Evolutionary conservation across 2,797 vertebrate genomes (phyloP).

Genomic region (Natrix natrix): DNA sequence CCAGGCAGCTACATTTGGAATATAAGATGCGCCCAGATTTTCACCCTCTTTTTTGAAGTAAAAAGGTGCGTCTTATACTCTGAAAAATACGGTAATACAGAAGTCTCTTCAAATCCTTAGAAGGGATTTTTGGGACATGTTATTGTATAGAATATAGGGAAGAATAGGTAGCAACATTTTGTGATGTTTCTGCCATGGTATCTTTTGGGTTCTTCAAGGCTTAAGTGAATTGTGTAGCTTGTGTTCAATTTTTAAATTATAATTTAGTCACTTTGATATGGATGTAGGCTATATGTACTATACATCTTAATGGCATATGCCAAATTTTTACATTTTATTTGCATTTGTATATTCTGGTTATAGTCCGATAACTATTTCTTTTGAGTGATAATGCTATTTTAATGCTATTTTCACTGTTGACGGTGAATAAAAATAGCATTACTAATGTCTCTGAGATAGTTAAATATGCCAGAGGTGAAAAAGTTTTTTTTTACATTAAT

Average conservation of each 20-base stretch:
- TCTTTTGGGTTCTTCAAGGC: not conserved
- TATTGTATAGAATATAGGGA: not conserved
- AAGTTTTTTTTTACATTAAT: slow-evolving; percentile 33
- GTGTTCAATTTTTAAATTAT: not conserved
- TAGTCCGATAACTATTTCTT: slow-evolving; percentile 1
- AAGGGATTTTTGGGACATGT: not conserved
- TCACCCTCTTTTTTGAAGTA: no score
- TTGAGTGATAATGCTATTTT: not conserved
- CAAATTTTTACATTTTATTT: not conserved
- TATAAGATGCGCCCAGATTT: no score
- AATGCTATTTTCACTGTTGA: not conserved
- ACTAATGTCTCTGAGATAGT: not conserved
- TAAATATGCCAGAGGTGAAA: slow-evolving; percentile 21
- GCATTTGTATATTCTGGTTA: not conserved
- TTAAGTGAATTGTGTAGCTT: not conserved
- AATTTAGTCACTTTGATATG: not conserved
- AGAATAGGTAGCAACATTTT: not conserved
- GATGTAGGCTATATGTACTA: not conserved
- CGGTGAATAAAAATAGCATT: not conserved
- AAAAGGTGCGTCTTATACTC: no score
- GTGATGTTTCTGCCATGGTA: not conserved
- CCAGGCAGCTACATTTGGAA: no score
- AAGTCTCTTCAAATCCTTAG: not conserved
- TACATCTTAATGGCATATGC: not conserved
- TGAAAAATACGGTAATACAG: no score